Conservation (phyloP, 2,797 vertebrate genomes). For the Tadarida brasiliensis region DNA sequence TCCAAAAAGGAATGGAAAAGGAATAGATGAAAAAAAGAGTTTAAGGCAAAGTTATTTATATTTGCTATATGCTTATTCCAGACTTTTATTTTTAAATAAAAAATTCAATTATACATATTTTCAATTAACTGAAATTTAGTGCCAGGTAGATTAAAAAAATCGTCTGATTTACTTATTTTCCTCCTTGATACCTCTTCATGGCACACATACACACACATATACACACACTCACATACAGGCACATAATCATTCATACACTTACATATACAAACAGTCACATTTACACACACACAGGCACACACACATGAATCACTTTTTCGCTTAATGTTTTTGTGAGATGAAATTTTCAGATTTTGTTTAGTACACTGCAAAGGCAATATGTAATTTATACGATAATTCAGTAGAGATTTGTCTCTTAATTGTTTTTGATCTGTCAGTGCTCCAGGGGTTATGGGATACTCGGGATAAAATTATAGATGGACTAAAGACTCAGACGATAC, state of each 20-base stretch:
- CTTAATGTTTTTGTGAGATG: background rate
- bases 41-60: background rate
- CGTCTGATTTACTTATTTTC: background rate
- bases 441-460: background rate
- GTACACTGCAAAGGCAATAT: constrained; percentile 41
- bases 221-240: background rate
- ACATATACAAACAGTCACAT: background rate
- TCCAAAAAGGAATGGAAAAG: background rate
- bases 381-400: constrained; percentile 52
- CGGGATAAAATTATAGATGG: constrained; percentile 5
- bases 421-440: constrained; percentile 64
- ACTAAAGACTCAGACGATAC: background rate
- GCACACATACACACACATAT: background rate
- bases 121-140: constrained; percentile 23
- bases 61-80: background rate
- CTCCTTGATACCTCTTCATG: background rate
- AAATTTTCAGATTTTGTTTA: constrained; percentile 45
- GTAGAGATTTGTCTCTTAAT: constrained; percentile 74
- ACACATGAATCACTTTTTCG: background rate
- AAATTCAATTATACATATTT: background rate
- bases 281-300: too few species aligned
- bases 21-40: background rate
- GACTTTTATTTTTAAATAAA: constrained; percentile 36
- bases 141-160: background rate
- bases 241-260: background rate